phyloP scores from a whole-genome alignment of 2,113 vertebrate species.

The Psilopsiagon aurifrons region DNA sequence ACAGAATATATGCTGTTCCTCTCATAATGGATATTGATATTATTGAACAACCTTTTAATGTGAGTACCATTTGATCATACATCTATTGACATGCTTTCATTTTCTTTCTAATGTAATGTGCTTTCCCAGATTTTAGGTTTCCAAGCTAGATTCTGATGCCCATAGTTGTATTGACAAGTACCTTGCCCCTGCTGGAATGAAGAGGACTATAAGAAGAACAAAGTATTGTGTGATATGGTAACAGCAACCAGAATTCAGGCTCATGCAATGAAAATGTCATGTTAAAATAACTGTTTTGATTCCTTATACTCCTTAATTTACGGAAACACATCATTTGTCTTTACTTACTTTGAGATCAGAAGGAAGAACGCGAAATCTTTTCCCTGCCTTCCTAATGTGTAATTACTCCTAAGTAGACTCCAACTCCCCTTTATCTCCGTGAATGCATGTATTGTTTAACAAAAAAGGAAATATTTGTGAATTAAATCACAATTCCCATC shows the following conservation, averaged over 20 bases:
- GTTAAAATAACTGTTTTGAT: neutral
- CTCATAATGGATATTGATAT: slow-evolving; percentile 18
- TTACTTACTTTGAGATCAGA: neutral
- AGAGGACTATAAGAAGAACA: neutral
- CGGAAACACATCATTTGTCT: neutral
- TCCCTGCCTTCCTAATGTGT: neutral
- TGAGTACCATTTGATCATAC: neutral
- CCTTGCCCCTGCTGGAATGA: neutral
- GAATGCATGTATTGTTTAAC: neutral
- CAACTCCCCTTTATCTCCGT: neutral
- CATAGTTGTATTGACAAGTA: accelerated
- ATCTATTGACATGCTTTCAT: neutral
- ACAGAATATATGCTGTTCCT: neutral
- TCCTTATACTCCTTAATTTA: neutral
- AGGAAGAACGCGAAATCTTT: neutral
- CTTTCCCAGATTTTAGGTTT: neutral
- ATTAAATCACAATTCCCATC: neutral
- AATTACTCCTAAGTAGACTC: neutral
- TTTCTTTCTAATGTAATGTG: neutral
- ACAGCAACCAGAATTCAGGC: neutral
- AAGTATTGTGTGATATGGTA: no score
- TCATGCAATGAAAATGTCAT: neutral
- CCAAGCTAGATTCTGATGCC: neutral
- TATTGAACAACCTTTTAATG: slow-evolving; percentile 16
- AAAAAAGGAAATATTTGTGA: neutral